Percentiles rank a stretch among this genome's conserved stretches.
phyloP scores from a whole-genome alignment of 2,797 vertebrate genomes.

The Lophotriccus pileatus region DNA sequence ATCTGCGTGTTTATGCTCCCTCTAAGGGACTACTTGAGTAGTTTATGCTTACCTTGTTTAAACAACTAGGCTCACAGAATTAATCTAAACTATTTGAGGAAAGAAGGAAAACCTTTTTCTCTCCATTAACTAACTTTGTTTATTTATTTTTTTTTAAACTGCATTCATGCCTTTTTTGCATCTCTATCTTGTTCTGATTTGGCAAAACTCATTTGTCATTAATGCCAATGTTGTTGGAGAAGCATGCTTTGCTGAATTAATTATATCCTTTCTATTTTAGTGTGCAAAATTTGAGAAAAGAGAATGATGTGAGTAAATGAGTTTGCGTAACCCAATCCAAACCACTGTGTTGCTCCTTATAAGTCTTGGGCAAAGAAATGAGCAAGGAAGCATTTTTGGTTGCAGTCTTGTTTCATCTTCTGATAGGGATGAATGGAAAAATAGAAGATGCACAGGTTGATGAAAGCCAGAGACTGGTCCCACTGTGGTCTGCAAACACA shows the following conservation, averaged over 20 bases:
- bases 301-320: background rate
- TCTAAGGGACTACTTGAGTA: background rate
- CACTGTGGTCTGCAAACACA: rapidly evolving
- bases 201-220: background rate
- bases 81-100: background rate
- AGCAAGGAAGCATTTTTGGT: background rate
- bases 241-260: background rate
- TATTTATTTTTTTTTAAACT: too few relatives aligned
- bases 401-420: background rate
- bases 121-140: background rate
- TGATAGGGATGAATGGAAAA: background rate
- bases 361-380: background rate
- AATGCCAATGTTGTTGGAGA: background rate
- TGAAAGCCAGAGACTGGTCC: background rate
- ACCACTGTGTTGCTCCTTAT: background rate
- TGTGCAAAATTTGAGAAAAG: background rate
- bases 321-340: background rate
- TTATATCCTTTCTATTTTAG: background rate
- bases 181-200: background rate
- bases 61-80: background rate
- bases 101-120: background rate
- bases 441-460: background rate
- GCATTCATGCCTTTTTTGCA: background rate
- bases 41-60: background rate
- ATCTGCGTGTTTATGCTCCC: background rate